Evolutionary conservation across 1,140 invertebrate species (phyloP).

Genomic region (Panagrolaimus sp.): DNA sequence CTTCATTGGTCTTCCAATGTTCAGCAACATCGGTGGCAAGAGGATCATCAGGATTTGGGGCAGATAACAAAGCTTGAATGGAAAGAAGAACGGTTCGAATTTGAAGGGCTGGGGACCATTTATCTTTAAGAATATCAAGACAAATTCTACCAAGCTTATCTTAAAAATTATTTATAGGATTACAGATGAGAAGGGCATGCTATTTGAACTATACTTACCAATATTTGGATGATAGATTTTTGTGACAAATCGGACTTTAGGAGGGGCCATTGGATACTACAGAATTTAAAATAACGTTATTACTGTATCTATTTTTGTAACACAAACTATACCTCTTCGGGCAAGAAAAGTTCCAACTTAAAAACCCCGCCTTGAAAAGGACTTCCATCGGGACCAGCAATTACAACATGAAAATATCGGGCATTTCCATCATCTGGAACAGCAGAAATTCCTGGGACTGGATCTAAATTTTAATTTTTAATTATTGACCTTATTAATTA

Average conservation of each 20-base stretch:
- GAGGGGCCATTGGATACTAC: constrained; percentile 76
- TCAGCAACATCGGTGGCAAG: constrained; percentile 93
- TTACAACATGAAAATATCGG: constrained; percentile 91
- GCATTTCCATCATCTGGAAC: constrained; percentile 90
- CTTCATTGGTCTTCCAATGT: constrained; percentile 91
- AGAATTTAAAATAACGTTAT: too few relatives aligned
- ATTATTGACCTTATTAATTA: too few relatives aligned
- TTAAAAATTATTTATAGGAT: neutral
- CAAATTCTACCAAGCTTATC: constrained; percentile 75
- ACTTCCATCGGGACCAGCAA: constrained; percentile 61
- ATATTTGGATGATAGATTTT: constrained; percentile 78
- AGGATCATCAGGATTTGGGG: constrained; percentile 97
- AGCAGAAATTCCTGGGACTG: constrained; percentile 89
- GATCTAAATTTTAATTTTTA: constrained; percentile 66
- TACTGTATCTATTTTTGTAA: too few relatives aligned
- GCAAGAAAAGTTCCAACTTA: constrained; percentile 74
- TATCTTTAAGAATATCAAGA: constrained; percentile 75
- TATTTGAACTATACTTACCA: constrained; percentile 73
- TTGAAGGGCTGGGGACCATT: constrained; percentile 94
- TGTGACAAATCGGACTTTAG: constrained; percentile 75
- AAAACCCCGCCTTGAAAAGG: constrained; percentile 65
- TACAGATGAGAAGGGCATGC: neutral
- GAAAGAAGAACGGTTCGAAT: constrained; percentile 91
- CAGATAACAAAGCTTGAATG: constrained; percentile 90
- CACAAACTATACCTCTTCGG: too few relatives aligned